Evolutionary conservation across 2,888 invertebrate species (phyloP), one percentile per base, ranked within the genome.

Genomic region (Sturmia bella): DNA sequence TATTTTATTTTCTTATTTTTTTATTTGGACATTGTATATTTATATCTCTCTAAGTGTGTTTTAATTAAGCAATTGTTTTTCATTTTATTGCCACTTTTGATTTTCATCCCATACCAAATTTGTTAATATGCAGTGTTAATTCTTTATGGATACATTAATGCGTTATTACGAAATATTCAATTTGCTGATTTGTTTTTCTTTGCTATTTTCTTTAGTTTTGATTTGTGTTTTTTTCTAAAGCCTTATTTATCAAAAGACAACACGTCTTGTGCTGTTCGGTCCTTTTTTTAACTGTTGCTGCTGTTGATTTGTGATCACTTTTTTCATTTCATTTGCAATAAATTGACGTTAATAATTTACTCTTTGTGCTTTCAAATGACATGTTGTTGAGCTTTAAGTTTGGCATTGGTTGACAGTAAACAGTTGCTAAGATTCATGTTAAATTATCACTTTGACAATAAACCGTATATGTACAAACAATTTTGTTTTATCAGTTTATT

Each of bases 371-470:
- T 17, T 15, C 43, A 61, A 54, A 54, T 81, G 81, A 77, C 68
- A 69, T 64, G 77, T 77, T 81, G 68, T 68, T 81, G 45, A 68
- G 81, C 77, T 77, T 81, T 77, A 63, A 68, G 77, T 81, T 81
- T 81, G 81, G 77, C 77, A 81, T 77, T 19, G 73, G 11, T 50
- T 81, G 81, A 81, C 81, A 81, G 81, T 77, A 69, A 81, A 77
- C 81, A 81, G 81, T 81, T 81, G 77, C 81, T 81, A 81, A 81
- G 81, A 77, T 77, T 81, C 81, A 73, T 81, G 81, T 81, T 81
- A 81, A 81, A 81, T 81, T 81, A 81, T 81, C 81, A 81, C 81
- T 81, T 81, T 81, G 81, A 77, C 81, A 81, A 81, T 81, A 77
- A 73, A 77, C 81, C 77, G 73, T 81, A 81, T 81, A 73, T 81